These are phyloP conservation scores for Dryobates pubescens DNA, from an alignment of 2,797 vertebrate species.

Conservation along the genomic window DNA sequence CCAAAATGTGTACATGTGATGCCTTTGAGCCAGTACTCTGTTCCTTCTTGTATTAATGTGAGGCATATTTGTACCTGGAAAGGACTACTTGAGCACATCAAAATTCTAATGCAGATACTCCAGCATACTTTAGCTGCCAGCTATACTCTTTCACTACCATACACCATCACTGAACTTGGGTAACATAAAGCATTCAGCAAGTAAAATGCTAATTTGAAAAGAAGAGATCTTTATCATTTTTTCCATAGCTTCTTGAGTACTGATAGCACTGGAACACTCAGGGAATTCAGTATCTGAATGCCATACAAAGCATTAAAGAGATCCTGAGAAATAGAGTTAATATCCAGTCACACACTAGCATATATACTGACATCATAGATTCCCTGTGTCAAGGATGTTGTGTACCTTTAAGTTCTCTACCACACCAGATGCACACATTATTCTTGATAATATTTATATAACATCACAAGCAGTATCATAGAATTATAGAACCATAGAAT, in stretches of 20 bases:
- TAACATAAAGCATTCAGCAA: not conserved
- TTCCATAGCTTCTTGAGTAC: not conserved
- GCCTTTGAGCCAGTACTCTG: not conserved
- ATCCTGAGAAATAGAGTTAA: not conserved
- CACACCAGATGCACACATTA: not conserved
- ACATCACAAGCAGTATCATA: not conserved
- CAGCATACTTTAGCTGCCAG: not conserved
- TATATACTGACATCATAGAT: not conserved
- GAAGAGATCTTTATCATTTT: not conserved
- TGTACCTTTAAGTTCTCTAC: not conserved
- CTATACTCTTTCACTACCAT: not conserved
- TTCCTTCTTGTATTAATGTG: not conserved
- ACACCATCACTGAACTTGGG: not conserved
- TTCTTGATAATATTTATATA: not conserved
- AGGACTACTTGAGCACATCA: not conserved
- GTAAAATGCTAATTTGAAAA: not conserved
- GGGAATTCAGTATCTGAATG: not conserved
- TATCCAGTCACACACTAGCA: not conserved
- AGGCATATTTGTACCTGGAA: not conserved
- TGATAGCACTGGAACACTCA: not conserved
- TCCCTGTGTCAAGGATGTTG: not conserved
- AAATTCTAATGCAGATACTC: not conserved
- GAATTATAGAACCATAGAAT: too few species aligned
- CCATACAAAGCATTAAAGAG: not conserved
- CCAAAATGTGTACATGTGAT: accelerated